Percentiles rank a stretch among this genome's conserved stretches.
Conservation (phyloP, 2,113 vertebrate species). For the Triplophysa siluroides region DNA sequence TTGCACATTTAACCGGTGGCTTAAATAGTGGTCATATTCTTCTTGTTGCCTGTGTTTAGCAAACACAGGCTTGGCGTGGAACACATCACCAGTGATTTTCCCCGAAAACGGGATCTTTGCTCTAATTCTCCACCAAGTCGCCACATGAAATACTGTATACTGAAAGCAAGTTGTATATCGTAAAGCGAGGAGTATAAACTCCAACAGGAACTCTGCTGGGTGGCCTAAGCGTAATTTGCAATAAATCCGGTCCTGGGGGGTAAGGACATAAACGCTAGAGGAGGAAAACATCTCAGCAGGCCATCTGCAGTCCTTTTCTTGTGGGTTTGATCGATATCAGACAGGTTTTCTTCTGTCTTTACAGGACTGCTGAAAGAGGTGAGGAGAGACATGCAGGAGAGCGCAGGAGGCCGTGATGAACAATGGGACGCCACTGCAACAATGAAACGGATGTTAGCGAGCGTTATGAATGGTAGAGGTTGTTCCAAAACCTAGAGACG, state of each 20-base stretch:
- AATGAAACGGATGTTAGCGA: background rate
- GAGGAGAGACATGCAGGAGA: background rate
- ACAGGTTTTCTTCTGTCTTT: slow-evolving; percentile 21
- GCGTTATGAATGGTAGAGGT: background rate
- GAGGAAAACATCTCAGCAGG: slow-evolving; percentile 24
- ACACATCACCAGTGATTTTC: slow-evolving; percentile 1
- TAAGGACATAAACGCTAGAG: slow-evolving; percentile 4
- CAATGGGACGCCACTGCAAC: background rate
- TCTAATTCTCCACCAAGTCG: background rate
- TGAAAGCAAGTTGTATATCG: slow-evolving; percentile 36
- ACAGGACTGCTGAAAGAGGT: slow-evolving; percentile 12
- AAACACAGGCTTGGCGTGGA: slow-evolving; percentile 4
- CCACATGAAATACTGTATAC: slow-evolving; percentile 8
- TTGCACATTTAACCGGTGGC: slow-evolving; percentile 37
- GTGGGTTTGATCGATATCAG: slow-evolving; percentile 15
- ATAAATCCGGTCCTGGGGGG: slow-evolving; percentile 30
- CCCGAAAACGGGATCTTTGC: background rate
- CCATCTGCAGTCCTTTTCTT: slow-evolving; percentile 12
- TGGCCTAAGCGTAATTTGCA: slow-evolving; percentile 32
- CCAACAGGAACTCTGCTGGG: slow-evolving; percentile 27
- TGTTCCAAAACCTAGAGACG: background rate
- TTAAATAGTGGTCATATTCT: slow-evolving; percentile 36
- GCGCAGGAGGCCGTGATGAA: background rate
- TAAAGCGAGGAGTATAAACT: slow-evolving; percentile 29
- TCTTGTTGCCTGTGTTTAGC: slow-evolving; percentile 27